These are phyloP conservation scores for Cheilinus undulatus DNA, from an alignment of 2,113 vertebrate genomes.

Conservation along the genomic window DNA sequence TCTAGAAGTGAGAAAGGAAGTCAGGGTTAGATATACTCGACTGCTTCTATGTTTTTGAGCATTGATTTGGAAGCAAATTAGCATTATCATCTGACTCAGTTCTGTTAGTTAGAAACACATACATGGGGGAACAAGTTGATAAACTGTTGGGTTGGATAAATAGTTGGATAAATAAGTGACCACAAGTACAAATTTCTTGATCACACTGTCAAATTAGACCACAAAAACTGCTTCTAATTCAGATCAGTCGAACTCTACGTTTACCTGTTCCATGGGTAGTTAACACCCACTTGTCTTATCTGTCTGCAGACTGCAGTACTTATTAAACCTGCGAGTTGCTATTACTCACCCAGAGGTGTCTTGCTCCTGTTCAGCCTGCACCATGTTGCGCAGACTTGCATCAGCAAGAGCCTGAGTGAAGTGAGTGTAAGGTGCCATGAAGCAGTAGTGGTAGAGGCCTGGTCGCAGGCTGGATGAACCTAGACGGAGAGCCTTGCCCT, in stretches of 20 bases:
- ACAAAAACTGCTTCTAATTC: not conserved
- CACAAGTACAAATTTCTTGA: not conserved
- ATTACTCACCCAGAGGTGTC: conserved; percentile 90
- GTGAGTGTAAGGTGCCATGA: conserved; percentile 99
- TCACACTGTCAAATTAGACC: not conserved
- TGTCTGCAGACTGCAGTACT: not conserved
- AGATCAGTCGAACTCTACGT: not conserved
- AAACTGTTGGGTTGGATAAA: too few species aligned
- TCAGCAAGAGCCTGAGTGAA: conserved; percentile 98
- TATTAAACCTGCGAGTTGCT: not conserved
- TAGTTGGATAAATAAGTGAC: too few species aligned
- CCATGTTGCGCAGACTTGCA: conserved; percentile 96
- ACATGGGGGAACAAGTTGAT: too few species aligned
- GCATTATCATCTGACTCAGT: not conserved
- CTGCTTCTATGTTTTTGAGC: not conserved
- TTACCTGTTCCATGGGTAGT: not conserved
- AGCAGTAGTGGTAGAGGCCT: conserved; percentile 97
- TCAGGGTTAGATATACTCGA: not conserved
- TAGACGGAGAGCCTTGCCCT: conserved; percentile 92
- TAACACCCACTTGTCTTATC: not conserved
- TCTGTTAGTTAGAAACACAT: too few species aligned
- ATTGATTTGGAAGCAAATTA: not conserved
- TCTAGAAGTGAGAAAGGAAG: conserved; percentile 71
- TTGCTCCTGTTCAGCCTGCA: conserved; percentile 93
- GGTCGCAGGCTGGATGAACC: conserved; percentile 93